A percentile compares a stretch with the other conserved stretches of the same genome.
Conservation (phyloP, 2,888 invertebrate genomes). For the Ormyrus thymus region DNA sequence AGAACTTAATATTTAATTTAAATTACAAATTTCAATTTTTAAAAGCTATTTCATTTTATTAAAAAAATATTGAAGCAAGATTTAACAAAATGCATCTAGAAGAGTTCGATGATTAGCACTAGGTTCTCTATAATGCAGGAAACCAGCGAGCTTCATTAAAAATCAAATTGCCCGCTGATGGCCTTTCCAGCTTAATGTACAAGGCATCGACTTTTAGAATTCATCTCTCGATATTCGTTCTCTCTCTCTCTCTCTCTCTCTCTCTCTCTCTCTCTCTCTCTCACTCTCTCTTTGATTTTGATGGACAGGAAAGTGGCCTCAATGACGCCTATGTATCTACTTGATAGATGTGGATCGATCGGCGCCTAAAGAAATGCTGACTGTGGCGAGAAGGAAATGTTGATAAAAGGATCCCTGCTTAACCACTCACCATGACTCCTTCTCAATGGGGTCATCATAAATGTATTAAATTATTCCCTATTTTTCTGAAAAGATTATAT, state of each 20-base stretch:
- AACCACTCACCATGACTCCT: constrained; percentile 9
- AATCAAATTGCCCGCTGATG: constrained; percentile 37
- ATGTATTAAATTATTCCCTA: constrained; percentile 34
- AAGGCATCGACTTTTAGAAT: constrained; percentile 27
- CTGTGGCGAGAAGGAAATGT: constrained; percentile 22
- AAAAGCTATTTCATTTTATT: no score
- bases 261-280: not conserved
- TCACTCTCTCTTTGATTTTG: constrained; percentile 15
- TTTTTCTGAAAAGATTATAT: not conserved
- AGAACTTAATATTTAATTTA: no score
- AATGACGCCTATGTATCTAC: constrained; percentile 50
- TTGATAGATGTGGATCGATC: constrained; percentile 53
- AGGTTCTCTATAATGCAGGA: not conserved
- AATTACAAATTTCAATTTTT: no score
- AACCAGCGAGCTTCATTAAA: constrained; percentile 20
- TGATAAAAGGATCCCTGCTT: not conserved
- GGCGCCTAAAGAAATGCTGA: constrained; percentile 46
- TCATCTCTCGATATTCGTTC: not conserved
- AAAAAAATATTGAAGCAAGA: no score
- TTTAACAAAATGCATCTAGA: no score
- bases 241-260: constrained; percentile 4
- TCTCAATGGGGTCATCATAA: constrained; percentile 24
- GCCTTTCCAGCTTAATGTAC: constrained; percentile 27
- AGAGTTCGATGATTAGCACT: no score
- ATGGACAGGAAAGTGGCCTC: constrained; percentile 50